Conservation (phyloP, 2,888 invertebrate species). For the Tetragnatha montana region DNA sequence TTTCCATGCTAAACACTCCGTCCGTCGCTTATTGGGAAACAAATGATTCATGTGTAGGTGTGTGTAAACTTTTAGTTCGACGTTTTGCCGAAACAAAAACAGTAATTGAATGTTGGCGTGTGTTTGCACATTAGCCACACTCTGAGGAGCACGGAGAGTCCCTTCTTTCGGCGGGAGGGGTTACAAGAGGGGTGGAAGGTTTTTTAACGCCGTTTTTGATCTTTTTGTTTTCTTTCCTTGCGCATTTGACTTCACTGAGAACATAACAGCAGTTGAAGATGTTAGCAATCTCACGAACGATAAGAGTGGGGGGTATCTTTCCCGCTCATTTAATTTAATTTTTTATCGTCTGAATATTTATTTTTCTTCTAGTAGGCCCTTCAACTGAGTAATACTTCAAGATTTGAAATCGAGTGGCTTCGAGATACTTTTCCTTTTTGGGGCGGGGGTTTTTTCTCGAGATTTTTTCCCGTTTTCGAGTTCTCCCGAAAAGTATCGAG, state of each 20-base stretch:
- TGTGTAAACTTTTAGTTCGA: constrained; percentile 66
- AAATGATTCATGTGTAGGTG: constrained; percentile 70
- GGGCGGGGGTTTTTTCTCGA: constrained; percentile 21
- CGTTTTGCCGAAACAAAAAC: constrained; percentile 64
- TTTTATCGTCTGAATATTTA: constrained; percentile 62
- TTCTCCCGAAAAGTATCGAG: constrained; percentile 40
- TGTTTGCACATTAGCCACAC: constrained; percentile 69
- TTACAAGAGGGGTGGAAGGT: constrained; percentile 3
- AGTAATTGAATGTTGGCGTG: constrained; percentile 70
- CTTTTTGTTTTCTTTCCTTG: constrained; percentile 57
- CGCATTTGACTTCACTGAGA: constrained; percentile 66
- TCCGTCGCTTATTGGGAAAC: constrained; percentile 57
- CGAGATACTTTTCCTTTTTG: constrained; percentile 56
- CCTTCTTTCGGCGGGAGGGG: constrained; percentile 22
- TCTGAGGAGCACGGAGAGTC: constrained; percentile 58
- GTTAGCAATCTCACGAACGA: constrained; percentile 56
- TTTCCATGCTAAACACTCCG: constrained; percentile 53
- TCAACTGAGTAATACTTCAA: constrained; percentile 59
- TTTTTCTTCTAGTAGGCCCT: constrained; percentile 60
- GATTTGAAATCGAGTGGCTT: constrained; percentile 64
- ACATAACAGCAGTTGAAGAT: constrained; percentile 65
- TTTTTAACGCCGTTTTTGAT: constrained; percentile 65
- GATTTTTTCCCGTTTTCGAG: constrained; percentile 21
- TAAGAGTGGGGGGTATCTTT: constrained; percentile 46
- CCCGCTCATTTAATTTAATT: constrained; percentile 62